Evolutionary conservation across 2,888 invertebrate species (phyloP).

Genomic region (Tigriopus californicus): DNA sequence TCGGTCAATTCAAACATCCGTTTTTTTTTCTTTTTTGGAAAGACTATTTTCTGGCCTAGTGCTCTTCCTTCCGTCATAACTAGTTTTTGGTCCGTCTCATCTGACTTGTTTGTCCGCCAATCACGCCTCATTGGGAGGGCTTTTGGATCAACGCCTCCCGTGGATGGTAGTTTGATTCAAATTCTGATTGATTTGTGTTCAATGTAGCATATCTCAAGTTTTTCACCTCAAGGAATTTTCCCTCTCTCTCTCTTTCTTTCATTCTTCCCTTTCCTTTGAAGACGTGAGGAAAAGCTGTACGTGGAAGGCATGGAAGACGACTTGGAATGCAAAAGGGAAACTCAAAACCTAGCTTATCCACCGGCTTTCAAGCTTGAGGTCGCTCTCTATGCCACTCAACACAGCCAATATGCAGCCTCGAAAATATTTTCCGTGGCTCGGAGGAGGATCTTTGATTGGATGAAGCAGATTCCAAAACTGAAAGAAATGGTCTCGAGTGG

Average conservation of each 20-base stretch:
- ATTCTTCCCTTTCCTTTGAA: not conserved
- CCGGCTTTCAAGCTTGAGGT: conserved; percentile 15
- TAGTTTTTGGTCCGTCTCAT: too few species aligned
- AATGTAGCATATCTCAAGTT: not conserved
- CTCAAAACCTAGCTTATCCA: conserved; percentile 11
- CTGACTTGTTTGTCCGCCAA: too few species aligned
- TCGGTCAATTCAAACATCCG: too few species aligned
- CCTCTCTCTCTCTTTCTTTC: too few species aligned
- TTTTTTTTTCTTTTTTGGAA: too few species aligned
- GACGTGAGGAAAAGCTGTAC: conserved; percentile 6
- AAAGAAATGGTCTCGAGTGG: not conserved
- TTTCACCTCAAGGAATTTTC: too few species aligned
- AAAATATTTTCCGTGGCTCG: conserved; percentile 13
- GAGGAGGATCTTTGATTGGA: conserved; percentile 13
- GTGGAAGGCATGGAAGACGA: conserved; percentile 12
- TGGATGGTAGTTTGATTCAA: not conserved
- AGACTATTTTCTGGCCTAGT: too few species aligned
- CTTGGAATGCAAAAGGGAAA: not conserved
- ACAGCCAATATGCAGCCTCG: conserved; percentile 12
- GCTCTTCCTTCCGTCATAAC: too few species aligned
- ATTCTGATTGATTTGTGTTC: not conserved
- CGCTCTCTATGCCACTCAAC: not conserved
- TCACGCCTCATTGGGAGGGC: too few species aligned
- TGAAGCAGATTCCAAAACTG: conserved; percentile 7
- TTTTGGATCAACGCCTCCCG: not conserved